phyloP scores from a whole-genome alignment of 2,888 invertebrate species.

The Acleris holmiana region DNA sequence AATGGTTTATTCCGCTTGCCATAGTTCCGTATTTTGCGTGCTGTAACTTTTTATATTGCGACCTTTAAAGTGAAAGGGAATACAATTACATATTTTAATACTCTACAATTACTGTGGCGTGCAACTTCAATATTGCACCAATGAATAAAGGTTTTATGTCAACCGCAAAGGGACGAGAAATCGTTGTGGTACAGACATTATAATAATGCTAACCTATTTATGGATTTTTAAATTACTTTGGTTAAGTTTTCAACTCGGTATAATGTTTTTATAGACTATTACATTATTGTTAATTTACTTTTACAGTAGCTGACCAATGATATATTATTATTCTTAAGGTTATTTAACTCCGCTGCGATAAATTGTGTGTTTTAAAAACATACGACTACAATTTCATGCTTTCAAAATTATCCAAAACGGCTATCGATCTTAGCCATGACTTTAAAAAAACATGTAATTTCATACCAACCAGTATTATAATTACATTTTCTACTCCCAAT shows the following conservation, averaged over 20 bases:
- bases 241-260: conserved; percentile 3
- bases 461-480: not conserved
- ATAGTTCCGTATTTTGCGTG: not conserved
- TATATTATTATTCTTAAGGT: not conserved
- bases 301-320: conserved; percentile 9
- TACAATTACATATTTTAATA: conserved; percentile 12
- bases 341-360: not conserved
- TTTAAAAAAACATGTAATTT: not conserved
- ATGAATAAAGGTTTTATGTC: conserved; percentile 1
- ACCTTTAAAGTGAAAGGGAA: conserved; percentile 11
- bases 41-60: not conserved
- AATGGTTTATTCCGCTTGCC: not conserved
- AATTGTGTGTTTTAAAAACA: too few species aligned
- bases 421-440: too few species aligned
- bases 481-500: not conserved
- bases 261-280: conserved; percentile 4
- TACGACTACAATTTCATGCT: too few species aligned
- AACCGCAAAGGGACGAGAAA: conserved; percentile 3
- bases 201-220: conserved; percentile 32
- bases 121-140: not conserved
- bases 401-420: too few species aligned
- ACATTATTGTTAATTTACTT: conserved; percentile 12
- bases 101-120: conserved; percentile 5
- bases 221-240: conserved; percentile 22
- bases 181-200: conserved; percentile 16